phyloP scores from a whole-genome alignment of 2,888 invertebrate species.

The Oxycera nigricornis region DNA sequence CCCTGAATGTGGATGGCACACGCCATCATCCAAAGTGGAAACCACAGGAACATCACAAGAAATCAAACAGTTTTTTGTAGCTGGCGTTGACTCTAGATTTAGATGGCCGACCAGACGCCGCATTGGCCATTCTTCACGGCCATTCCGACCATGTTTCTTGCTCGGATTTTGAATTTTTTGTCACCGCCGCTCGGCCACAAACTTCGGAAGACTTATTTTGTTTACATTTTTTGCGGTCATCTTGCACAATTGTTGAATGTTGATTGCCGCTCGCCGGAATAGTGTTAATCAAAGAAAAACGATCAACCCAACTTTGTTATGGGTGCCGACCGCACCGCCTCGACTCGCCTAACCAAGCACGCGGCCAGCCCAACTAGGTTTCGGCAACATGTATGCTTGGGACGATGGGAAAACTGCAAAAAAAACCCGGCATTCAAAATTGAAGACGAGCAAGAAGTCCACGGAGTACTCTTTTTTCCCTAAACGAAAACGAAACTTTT shows the following conservation, averaged over 20 bases:
- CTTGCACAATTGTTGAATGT: slow-evolving; percentile 19
- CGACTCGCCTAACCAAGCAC: not conserved
- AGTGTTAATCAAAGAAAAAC: slow-evolving; percentile 20
- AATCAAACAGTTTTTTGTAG: not conserved
- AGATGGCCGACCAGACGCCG: not conserved
- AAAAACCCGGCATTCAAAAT: slow-evolving; percentile 16
- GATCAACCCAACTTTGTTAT: not conserved
- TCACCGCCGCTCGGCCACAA: slow-evolving; percentile 16
- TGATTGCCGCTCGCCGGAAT: not conserved
- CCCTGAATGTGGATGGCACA: slow-evolving; percentile 16
- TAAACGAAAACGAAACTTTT: slow-evolving; percentile 30
- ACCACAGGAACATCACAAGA: not conserved
- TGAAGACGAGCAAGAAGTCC: slow-evolving; percentile 33
- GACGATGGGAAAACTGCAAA: slow-evolving; percentile 28
- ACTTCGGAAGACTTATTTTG: slow-evolving; percentile 7
- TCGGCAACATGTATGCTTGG: not conserved
- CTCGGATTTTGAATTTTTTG: slow-evolving; percentile 23
- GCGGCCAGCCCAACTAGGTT: not conserved
- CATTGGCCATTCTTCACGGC: not conserved
- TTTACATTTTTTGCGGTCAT: slow-evolving; percentile 26
- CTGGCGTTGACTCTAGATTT: not conserved
- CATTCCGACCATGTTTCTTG: slow-evolving; percentile 8
- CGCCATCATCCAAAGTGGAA: not conserved
- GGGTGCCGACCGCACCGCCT: not conserved
- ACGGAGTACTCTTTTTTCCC: slow-evolving; percentile 15